Evolutionary conservation across 2,888 invertebrate species (phyloP).

Genomic region (Philonicus albiceps): DNA sequence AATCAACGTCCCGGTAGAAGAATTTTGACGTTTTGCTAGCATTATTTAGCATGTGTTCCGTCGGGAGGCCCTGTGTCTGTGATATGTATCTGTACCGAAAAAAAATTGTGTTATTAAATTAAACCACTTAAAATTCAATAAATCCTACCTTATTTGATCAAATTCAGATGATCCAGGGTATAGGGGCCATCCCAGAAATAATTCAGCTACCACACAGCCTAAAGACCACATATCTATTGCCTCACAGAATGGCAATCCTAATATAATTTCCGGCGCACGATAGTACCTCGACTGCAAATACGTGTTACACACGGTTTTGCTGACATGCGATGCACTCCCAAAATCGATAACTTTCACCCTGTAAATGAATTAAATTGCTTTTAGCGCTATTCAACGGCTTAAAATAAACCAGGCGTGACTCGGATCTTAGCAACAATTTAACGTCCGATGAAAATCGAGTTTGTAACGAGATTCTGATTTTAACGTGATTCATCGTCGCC

Average conservation of each 20-base stretch:
- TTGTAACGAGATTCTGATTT: background rate
- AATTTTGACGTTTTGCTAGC: conserved; percentile 99
- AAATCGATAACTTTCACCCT: conserved; percentile 99
- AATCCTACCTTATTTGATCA: conserved; percentile 85
- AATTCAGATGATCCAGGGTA: conserved; percentile 99
- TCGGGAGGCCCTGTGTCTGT: conserved; percentile 96
- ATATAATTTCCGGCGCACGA: conserved; percentile 95
- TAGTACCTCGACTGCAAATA: conserved; percentile 99
- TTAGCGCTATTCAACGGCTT: background rate
- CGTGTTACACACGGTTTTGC: conserved; percentile 99
- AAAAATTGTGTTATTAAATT: background rate
- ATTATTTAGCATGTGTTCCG: conserved; percentile 95
- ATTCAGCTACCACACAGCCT: conserved; percentile 98
- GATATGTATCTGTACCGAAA: conserved; percentile 76
- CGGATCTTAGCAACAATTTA: background rate
- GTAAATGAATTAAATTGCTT: conserved; percentile 37
- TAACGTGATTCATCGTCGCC: background rate
- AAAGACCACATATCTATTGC: conserved; percentile 99
- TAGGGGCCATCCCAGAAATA: conserved; percentile 99
- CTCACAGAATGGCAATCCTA: conserved; percentile 98
- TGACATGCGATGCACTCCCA: conserved; percentile 98
- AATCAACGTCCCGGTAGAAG: conserved; percentile 95
- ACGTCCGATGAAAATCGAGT: background rate
- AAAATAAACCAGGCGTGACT: background rate
- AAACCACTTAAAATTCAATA: background rate